phyloP scores from a whole-genome alignment of 2,113 vertebrate species.

The Mastomys natalensis region DNA sequence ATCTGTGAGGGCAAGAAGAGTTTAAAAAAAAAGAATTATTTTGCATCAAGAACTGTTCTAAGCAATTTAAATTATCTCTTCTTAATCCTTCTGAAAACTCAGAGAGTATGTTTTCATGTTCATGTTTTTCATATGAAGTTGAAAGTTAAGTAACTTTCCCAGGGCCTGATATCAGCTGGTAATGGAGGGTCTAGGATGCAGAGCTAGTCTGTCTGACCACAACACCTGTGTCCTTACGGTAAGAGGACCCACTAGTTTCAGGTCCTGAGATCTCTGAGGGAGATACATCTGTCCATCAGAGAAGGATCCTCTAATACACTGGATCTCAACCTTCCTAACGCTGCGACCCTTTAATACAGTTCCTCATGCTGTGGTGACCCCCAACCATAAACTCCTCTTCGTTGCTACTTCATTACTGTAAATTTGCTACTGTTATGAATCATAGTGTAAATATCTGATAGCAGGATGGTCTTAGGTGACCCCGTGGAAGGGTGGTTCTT shows the following conservation, averaged over 20 bases:
- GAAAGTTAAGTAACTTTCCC: not conserved
- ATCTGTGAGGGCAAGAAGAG: not conserved
- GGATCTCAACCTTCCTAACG: not conserved
- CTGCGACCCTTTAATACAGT: not conserved
- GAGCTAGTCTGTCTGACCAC: not conserved
- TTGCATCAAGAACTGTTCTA: not conserved
- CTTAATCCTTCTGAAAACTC: not conserved
- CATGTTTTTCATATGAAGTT: not conserved
- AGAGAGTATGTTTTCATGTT: not conserved
- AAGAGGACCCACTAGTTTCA: not conserved
- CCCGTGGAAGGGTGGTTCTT: not conserved
- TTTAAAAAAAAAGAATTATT: not conserved
- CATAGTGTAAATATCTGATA: not conserved
- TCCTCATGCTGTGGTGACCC: not conserved
- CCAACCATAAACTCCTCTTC: not conserved
- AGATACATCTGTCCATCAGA: not conserved
- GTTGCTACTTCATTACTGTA: not conserved
- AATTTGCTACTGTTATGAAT: not conserved
- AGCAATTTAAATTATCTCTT: not conserved
- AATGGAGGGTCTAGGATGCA: not conserved
- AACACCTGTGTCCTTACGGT: not conserved
- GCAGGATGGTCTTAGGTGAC: not conserved
- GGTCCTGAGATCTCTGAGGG: not conserved
- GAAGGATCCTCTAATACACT: not conserved
- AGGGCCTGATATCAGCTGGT: too few relatives aligned